Conservation (phyloP, 2,797 vertebrate species). For the Adrianichthys oophorus region DNA sequence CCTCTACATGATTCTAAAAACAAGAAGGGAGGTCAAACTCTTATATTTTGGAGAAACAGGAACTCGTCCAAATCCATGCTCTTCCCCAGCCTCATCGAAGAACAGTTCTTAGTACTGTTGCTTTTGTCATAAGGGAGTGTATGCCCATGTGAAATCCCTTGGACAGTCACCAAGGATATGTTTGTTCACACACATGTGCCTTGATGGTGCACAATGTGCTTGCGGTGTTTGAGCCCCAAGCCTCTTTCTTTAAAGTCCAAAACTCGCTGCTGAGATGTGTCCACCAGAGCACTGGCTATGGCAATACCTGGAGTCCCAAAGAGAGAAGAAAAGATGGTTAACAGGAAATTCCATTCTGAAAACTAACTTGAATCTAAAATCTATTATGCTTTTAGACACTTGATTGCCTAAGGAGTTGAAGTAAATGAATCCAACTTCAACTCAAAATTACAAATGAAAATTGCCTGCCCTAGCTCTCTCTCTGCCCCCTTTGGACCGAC, state of each 20-base stretch:
- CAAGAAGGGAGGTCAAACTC: too few species aligned
- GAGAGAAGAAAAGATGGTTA: neutral
- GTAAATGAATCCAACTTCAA: too few species aligned
- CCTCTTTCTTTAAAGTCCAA: constrained; percentile 88
- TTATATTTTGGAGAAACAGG: too few species aligned
- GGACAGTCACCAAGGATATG: neutral
- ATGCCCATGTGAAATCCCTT: constrained; percentile 8
- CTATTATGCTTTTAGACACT: too few species aligned
- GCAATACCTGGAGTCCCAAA: constrained; percentile 79
- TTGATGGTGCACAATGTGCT: constrained; percentile 87
- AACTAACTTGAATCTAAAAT: too few species aligned
- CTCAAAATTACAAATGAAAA: too few species aligned
- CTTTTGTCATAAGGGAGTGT: neutral
- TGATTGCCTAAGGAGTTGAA: too few species aligned
- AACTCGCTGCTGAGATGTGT: constrained; percentile 88
- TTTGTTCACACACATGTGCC: constrained; percentile 89
- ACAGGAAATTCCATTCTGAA: neutral
- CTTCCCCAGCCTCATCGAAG: too few species aligned
- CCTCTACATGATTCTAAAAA: too few species aligned
- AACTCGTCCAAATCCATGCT: too few species aligned
- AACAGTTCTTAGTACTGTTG: neutral
- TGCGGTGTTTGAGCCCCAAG: constrained; percentile 86
- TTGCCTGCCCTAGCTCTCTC: too few species aligned
- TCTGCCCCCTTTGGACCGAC: too few species aligned
- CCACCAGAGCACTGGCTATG: constrained; percentile 90